phyloP scores from a whole-genome alignment of 1,140 invertebrate genomes.

The Aleiodes sp. region DNA sequence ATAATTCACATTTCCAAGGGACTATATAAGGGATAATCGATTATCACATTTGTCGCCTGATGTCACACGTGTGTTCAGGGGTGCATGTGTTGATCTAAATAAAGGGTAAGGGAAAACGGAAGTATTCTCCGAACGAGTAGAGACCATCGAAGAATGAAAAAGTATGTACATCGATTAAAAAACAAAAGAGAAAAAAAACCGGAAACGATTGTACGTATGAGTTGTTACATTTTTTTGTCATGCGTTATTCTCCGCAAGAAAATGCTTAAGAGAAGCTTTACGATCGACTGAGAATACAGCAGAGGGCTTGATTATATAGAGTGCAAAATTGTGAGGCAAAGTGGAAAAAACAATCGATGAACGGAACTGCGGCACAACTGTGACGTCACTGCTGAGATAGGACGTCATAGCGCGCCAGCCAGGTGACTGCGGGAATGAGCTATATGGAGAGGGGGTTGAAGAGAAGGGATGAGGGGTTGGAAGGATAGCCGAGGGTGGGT shows the following conservation, averaged over 20 bases:
- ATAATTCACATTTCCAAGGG: background rate
- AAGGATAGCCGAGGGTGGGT: constrained; percentile 32
- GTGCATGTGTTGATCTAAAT: background rate
- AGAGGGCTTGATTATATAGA: background rate
- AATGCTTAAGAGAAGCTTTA: background rate
- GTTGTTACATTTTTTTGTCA: background rate
- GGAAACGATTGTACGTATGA: background rate
- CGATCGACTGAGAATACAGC: background rate
- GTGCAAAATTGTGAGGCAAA: constrained; percentile 21
- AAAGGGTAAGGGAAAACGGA: background rate
- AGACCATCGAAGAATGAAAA: background rate
- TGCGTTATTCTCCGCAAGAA: background rate
- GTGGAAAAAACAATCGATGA: constrained; percentile 52
- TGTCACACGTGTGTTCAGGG: background rate
- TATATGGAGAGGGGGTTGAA: too few species aligned
- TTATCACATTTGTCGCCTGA: background rate
- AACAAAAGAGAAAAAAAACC: background rate
- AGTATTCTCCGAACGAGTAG: background rate
- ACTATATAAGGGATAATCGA: constrained; percentile 3
- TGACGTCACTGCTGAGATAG: constrained; percentile 62
- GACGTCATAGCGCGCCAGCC: constrained; percentile 51
- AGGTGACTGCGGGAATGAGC: constrained; percentile 19
- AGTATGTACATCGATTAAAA: background rate
- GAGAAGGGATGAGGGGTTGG: constrained; percentile 32
- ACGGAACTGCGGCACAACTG: constrained; percentile 63